Base-by-base conservation (phyloP, 2,113 vertebrate genomes). In the Poeciliopsis occidentalis region DNA sequence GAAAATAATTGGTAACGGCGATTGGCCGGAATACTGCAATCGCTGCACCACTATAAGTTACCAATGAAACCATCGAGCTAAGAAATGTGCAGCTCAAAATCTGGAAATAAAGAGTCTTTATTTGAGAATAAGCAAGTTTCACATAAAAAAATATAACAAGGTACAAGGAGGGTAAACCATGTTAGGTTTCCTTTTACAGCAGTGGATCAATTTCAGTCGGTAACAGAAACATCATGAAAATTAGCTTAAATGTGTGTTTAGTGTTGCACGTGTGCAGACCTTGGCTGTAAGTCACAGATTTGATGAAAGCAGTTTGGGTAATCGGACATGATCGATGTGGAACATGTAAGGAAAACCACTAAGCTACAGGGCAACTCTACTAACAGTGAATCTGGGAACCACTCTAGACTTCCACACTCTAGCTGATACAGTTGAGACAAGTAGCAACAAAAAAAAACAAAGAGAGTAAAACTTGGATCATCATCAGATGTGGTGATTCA, bases 401-500 rank as follows among this genome's bases (percentile, higher is more conserved):
- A 47, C 15, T 4, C 15, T 3, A 47, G 12, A 65, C 29, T 17
- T 8, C 27, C 30, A 60, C 66, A 26, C 32, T 31, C 8, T 54
- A 37, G 29, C 65, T 8, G 39, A 69, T 31, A 65, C 26, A 27
- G 60, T 71, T 44, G 27, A 62, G 47, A 39, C 31, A 39, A 31
- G 44, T 64, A 0, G 13, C 22, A 64, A 11, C 27, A 6, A 8
- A 17, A n/a, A n/a, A 13, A 41, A n/a, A 32, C 12, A 34, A 26
- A 61, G 54, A 27, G 7, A 34, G 13, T 1, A 65, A n/a, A 37
- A 27, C 1, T 44, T 27, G 17, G 15, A 19, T 19, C 1, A 15
- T 41, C 44, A 47, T 47, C 44, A 47, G 44, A 15, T n/a, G n/a
- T n/a, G n/a, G n/a, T n/a, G n/a, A n/a, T 22, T 92, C 94, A 97